Conservation (phyloP, 2,888 invertebrate species). For the Sycophila texana region DNA sequence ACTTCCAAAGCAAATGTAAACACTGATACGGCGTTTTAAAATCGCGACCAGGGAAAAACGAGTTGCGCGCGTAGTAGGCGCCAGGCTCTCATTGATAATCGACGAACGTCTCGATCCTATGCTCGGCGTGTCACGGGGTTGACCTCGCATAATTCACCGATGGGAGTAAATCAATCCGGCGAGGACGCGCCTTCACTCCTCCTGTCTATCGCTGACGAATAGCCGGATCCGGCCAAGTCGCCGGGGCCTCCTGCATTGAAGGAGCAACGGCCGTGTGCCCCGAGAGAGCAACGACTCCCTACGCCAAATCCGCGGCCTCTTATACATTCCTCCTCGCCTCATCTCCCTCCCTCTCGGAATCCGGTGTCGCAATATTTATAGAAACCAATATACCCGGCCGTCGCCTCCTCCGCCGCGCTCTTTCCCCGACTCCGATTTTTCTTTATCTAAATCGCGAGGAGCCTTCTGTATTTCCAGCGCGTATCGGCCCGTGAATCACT, state of each 20-base stretch:
- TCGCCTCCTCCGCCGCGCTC: slow-evolving; percentile 30
- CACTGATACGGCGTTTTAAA: background rate
- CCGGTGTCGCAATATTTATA: slow-evolving; percentile 65
- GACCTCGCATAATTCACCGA: slow-evolving; percentile 58
- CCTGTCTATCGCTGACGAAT: slow-evolving; percentile 44
- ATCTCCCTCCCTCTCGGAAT: slow-evolving; percentile 61
- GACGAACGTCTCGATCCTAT: slow-evolving; percentile 55
- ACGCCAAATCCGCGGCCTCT: slow-evolving; percentile 6
- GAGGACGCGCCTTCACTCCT: slow-evolving; percentile 46
- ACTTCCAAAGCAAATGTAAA: background rate
- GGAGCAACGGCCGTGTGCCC: slow-evolving; percentile 30
- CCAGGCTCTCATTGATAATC: slow-evolving; percentile 60
- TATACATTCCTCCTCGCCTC: slow-evolving; percentile 32
- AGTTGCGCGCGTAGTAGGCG: slow-evolving; percentile 10
- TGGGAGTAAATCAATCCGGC: slow-evolving; percentile 63
- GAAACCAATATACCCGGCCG: slow-evolving; percentile 60
- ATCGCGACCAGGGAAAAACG: slow-evolving; percentile 3
- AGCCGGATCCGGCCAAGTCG: background rate
- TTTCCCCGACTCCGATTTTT: slow-evolving; percentile 10
- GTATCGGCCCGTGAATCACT: slow-evolving; percentile 10
- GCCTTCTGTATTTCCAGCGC: slow-evolving; percentile 33
- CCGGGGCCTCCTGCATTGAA: slow-evolving; percentile 2
- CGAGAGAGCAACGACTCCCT: slow-evolving; percentile 51
- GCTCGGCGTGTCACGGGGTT: slow-evolving; percentile 34
- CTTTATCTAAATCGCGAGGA: slow-evolving; percentile 18